phyloP scores from a whole-genome alignment of 30 jellyfish, hydroid and myxozoan genomes.

The Cassiopea andromeda region DNA sequence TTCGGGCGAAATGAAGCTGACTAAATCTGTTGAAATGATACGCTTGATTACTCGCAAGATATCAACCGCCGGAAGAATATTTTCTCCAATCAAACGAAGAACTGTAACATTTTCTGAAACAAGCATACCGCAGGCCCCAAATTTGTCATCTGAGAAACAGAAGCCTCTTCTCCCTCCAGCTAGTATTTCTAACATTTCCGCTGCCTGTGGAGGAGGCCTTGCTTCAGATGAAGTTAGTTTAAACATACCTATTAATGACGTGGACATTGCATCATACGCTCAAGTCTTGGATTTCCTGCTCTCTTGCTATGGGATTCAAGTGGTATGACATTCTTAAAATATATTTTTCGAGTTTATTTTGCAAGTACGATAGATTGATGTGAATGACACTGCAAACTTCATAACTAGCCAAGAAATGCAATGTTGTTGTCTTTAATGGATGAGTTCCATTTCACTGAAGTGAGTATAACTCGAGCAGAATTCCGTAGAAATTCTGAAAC shows the following conservation, averaged over 20 bases:
- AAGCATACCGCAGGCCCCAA: constrained; percentile 62
- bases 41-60: constrained; percentile 56
- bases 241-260: constrained; percentile 40
- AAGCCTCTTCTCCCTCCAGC: constrained; percentile 26
- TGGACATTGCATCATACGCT: constrained; percentile 48
- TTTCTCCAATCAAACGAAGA: constrained; percentile 32
- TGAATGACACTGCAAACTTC: too few species aligned
- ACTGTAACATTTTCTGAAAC: constrained; percentile 50
- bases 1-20: neutral
- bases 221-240: constrained; percentile 68
- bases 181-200: constrained; percentile 52
- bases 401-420: too few species aligned
- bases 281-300: constrained; percentile 57
- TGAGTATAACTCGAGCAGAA: too few species aligned
- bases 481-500: too few species aligned
- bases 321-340: constrained; percentile 31
- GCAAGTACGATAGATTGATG: neutral
- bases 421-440: too few species aligned
- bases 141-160: constrained; percentile 29
- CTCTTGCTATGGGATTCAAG: constrained; percentile 58
- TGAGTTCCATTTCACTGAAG: too few species aligned
- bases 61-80: constrained; percentile 47
- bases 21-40: constrained; percentile 37
- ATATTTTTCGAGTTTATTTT: neutral
- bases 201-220: constrained; percentile 80